A percentile compares a stretch with the other conserved stretches of the same genome.
Evolutionary conservation across 2,113 vertebrate genomes (phyloP).

Genomic region (Orycteropus afer): DNA sequence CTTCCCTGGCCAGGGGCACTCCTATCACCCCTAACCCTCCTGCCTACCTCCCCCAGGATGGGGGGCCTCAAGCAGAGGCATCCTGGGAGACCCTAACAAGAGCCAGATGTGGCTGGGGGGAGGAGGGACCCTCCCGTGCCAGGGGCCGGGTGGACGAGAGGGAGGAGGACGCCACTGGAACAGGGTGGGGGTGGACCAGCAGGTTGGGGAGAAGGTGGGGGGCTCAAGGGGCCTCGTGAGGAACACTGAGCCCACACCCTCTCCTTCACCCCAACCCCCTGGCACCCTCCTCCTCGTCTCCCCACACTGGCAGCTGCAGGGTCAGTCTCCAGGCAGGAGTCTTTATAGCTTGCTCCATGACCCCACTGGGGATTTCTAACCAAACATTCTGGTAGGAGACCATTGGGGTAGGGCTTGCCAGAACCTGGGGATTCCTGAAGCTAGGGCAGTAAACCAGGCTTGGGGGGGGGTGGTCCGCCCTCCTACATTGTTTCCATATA

Average conservation of each 20-base stretch:
- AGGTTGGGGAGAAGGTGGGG: background rate
- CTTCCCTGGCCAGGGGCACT: conserved; percentile 71
- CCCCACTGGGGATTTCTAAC: conserved; percentile 59
- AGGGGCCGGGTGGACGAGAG: conserved; percentile 74
- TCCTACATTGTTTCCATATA: background rate
- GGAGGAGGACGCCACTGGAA: conserved; percentile 51
- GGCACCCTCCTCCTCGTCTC: background rate
- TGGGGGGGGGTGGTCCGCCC: background rate
- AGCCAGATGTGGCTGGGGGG: conserved; percentile 87
- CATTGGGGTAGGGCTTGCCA: background rate
- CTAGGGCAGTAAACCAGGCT: background rate
- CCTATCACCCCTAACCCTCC: conserved; percentile 85
- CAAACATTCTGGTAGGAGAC: conserved; percentile 59
- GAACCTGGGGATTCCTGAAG: background rate
- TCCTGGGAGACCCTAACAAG: conserved; percentile 84
- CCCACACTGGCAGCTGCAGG: background rate
- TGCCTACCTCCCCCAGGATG: conserved; percentile 82
- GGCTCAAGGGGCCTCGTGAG: background rate
- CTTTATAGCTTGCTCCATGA: conserved; percentile 28
- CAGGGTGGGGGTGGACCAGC: background rate
- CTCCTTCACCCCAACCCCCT: background rate
- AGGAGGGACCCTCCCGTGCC: conserved; percentile 79
- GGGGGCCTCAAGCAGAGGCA: conserved; percentile 78
- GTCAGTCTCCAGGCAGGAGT: background rate
- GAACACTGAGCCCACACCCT: background rate